Evolutionary conservation across 1,140 invertebrate species (phyloP).

Genomic region (Goniozus legneri): DNA sequence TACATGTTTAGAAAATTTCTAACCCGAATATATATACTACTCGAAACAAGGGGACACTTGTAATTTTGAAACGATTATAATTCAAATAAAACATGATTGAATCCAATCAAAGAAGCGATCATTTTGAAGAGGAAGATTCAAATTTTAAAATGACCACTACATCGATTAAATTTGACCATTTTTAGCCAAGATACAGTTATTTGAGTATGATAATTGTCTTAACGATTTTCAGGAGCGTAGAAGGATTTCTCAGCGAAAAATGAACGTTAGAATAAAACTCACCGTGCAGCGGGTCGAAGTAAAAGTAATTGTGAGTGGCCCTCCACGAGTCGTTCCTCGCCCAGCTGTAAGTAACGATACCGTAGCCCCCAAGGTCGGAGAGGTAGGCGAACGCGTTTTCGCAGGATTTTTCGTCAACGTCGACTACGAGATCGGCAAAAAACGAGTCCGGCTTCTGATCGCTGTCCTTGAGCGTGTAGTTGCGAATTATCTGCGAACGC

Average conservation of each 20-base stretch:
- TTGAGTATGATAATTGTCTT: not conserved
- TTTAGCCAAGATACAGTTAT: no score
- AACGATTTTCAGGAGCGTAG: no score
- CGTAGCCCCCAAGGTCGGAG: constrained; percentile 70
- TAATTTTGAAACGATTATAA: no score
- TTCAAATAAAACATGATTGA: no score
- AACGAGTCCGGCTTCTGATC: constrained; percentile 68
- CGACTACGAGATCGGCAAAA: constrained; percentile 70
- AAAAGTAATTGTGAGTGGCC: constrained; percentile 75
- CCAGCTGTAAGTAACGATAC: constrained; percentile 71
- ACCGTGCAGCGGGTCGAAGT: constrained; percentile 72
- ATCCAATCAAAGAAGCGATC: no score
- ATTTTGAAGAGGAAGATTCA: no score
- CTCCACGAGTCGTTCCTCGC: constrained; percentile 72
- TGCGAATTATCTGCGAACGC: constrained; percentile 53
- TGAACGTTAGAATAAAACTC: constrained; percentile 15
- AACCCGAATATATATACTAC: no score
- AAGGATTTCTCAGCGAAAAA: no score
- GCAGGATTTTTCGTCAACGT: constrained; percentile 65
- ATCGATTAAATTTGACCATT: no score
- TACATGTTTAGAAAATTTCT: no score
- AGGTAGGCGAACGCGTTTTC: constrained; percentile 72
- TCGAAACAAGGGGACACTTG: not conserved
- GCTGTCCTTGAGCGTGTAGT: constrained; percentile 63
- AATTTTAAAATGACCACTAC: no score